Percentiles rank a stretch among this genome's conserved stretches.
Evolutionary conservation across 2,888 invertebrate genomes (phyloP).

Genomic region (Harpagoxenus sublaevis): DNA sequence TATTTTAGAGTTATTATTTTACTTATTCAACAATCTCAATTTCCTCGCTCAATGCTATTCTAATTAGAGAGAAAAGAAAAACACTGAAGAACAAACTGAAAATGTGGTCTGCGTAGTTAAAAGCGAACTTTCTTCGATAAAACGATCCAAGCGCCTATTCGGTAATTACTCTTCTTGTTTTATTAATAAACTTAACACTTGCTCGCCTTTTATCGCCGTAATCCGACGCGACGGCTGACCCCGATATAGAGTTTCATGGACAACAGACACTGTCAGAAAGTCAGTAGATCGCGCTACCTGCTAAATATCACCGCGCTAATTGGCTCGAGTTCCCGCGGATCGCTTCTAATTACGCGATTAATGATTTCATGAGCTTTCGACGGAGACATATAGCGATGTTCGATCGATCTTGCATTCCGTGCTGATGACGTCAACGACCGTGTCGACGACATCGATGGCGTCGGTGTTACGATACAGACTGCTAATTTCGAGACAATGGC

Average conservation of each 20-base stretch:
- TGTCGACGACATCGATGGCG: constrained; percentile 15
- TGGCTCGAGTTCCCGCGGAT: constrained; percentile 22
- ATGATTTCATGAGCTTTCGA: not conserved
- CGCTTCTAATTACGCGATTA: constrained; percentile 41
- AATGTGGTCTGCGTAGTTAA: constrained; percentile 5
- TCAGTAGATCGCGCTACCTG: not conserved
- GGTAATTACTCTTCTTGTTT: constrained; percentile 12
- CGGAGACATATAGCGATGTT: not conserved
- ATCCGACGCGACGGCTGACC: constrained; percentile 13
- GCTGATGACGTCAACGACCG: not conserved
- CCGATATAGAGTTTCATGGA: constrained; percentile 32
- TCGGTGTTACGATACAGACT: constrained; percentile 47
- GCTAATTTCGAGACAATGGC: constrained; percentile 76
- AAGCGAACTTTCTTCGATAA: not conserved
- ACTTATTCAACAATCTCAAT: constrained; percentile 6
- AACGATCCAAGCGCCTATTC: constrained; percentile 15
- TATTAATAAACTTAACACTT: constrained; percentile 33
- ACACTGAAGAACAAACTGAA: constrained; percentile 3
- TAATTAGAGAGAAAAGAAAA: constrained; percentile 22
- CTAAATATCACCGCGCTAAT: constrained; percentile 42
- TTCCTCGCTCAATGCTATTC: constrained; percentile 11
- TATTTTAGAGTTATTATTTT: not conserved
- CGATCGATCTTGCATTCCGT: constrained; percentile 3
- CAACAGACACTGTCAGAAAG: constrained; percentile 17
- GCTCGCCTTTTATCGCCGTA: constrained; percentile 27